Evolutionary conservation across 2,888 invertebrate genomes (phyloP), one percentile per base, ranked within the genome.

Genomic region (Eilema caniola): DNA sequence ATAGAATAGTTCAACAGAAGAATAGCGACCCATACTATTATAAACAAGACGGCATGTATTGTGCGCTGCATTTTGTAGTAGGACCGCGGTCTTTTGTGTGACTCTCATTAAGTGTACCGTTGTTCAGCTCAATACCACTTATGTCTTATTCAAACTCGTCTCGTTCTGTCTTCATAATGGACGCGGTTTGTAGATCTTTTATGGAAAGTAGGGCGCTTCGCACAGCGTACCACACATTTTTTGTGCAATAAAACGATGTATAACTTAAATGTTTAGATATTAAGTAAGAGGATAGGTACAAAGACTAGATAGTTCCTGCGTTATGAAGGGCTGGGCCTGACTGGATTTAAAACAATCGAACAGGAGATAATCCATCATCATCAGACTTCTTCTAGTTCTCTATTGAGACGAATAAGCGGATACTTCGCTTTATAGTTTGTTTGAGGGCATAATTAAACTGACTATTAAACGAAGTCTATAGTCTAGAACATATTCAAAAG

Each of bases 31-130:
- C 25, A 62, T 20, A 41, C 24, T 25, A 25, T 62, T 25, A 20
- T 11, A 41, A 2, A 62, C 41, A 24, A 41, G 62, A 25, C 25
- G 41, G 24, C 37, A 16, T 1, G 62, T 37, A 62, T 62, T 62
- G 62, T 62, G 24, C 20, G 24, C 7, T 24, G 37, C 37, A 62
- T 62, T 62, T 41, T 10, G 23, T 24, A 24, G 62, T 62, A 24
- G 41, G 41, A 41, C 37, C 37, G 20, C 62, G 23, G 41, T 37
- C 62, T 62, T 62, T 62, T 62, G 62, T 62, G 62, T 25, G 23
- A 14, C 37, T 62, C 37, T 24, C 62, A 62, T 62, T 37, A 37
- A n/a, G 37, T 16, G 37, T 10, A 16, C 37, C 16, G 62, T 62
- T 20, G 37, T 41, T 20, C 16, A 20, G 24, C 62, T 62, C 62